Conservation (phyloP, 2,888 invertebrate species). For the Aleiodes leptofemur region DNA sequence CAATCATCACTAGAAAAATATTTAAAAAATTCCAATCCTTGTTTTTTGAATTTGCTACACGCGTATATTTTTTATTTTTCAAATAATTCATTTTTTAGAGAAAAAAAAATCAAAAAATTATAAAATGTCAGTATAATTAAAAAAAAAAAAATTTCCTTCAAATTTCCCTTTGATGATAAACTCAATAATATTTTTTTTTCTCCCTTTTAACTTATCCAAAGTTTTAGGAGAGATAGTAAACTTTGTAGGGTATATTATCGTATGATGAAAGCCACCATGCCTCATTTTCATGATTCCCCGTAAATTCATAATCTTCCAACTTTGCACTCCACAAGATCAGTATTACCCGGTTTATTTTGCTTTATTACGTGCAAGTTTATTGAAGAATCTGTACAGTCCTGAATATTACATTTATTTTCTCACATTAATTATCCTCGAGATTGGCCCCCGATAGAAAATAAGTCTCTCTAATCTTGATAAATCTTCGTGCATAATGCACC, state of each 20-base stretch:
- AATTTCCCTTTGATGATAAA: not conserved
- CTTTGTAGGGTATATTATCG: not conserved
- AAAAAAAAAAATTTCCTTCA: no score
- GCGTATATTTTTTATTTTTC: no score
- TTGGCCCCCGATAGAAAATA: conserved; percentile 51
- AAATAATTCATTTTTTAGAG: no score
- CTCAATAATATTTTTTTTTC: not conserved
- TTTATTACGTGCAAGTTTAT: not conserved
- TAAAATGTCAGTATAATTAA: no score
- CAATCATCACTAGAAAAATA: no score
- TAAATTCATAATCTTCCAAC: not conserved
- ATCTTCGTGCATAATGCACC: conserved; percentile 33
- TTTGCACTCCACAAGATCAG: conserved; percentile 2
- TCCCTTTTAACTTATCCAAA: not conserved
- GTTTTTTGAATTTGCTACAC: no score
- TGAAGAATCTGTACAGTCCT: conserved; percentile 5
- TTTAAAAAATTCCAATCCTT: no score
- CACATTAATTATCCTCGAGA: conserved; percentile 56
- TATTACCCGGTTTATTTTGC: conserved; percentile 1
- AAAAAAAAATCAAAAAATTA: no score
- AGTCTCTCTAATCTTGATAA: conserved; percentile 39
- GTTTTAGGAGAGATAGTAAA: not conserved
- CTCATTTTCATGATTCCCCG: not conserved
- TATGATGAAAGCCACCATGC: no score
- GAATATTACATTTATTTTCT: conserved; percentile 52